Conservation (phyloP, 2,797 vertebrate species). For the Thamnophis elegans region DNA sequence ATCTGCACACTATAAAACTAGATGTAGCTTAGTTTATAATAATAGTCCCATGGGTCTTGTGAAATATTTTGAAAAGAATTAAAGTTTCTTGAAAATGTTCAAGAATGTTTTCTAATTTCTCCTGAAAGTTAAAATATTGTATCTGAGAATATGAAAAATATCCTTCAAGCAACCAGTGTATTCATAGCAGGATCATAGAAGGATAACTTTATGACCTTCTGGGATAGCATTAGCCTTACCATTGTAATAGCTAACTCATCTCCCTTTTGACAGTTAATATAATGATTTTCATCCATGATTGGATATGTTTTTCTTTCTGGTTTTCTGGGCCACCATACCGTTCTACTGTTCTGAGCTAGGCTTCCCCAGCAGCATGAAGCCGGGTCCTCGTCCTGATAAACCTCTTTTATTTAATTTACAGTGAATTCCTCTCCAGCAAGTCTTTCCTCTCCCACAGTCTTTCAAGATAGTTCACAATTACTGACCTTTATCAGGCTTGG, state of each 20-base stretch:
- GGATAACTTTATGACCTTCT: not conserved
- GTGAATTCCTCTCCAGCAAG: no score
- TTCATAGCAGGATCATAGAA: not conserved
- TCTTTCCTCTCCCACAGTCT: no score
- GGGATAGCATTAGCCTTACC: not conserved
- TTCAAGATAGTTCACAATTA: no score
- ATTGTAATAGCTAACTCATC: not conserved
- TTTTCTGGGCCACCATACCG: not conserved
- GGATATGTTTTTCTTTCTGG: not conserved
- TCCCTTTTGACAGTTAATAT: slow-evolving; percentile 17
- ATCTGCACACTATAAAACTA: not conserved
- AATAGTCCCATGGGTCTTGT: not conserved
- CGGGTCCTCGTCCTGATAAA: no score
- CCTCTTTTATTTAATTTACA: no score
- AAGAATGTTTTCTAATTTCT: not conserved
- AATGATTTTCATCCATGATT: not conserved
- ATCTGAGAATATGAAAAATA: not conserved
- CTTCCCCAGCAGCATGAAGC: no score
- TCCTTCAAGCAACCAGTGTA: not conserved
- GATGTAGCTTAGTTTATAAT: not conserved
- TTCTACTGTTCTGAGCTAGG: not conserved
- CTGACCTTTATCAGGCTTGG: no score
- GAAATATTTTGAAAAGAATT: not conserved
- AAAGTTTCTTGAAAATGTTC: not conserved
- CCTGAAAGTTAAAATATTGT: not conserved